Evolutionary conservation across 2,888 invertebrate genomes (phyloP).

Genomic region (Argynnis bischoffii): DNA sequence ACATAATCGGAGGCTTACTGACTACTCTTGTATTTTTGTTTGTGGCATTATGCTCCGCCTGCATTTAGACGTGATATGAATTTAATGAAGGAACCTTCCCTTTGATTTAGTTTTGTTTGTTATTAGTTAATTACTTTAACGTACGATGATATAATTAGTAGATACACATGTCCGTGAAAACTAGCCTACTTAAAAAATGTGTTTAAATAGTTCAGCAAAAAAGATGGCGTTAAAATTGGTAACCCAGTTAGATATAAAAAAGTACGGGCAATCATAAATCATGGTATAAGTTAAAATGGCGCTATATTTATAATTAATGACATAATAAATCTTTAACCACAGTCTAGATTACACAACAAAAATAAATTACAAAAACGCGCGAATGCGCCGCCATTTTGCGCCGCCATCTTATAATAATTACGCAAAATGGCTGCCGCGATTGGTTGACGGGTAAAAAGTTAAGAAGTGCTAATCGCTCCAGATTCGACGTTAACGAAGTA

Average conservation of each 20-base stretch:
- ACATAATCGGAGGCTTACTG: conserved; percentile 68
- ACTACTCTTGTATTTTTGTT: conserved; percentile 48
- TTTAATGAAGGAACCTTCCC: not conserved
- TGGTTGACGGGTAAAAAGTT: conserved; percentile 66
- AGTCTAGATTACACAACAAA: not conserved
- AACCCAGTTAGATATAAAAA: too few species aligned
- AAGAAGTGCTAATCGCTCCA: conserved; percentile 67
- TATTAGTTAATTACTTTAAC: too few species aligned
- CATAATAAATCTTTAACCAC: not conserved
- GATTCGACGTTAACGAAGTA: conserved; percentile 70
- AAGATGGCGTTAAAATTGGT: too few species aligned
- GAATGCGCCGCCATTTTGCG: conserved; percentile 49
- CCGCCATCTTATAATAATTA: conserved; percentile 65
- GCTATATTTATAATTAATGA: too few species aligned
- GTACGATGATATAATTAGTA: too few species aligned
- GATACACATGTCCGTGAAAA: too few species aligned
- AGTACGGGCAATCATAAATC: too few species aligned
- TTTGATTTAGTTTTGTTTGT: too few species aligned
- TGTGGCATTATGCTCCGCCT: conserved; percentile 21
- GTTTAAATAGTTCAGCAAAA: too few species aligned
- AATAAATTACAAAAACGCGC: conserved; percentile 52
- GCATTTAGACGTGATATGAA: conserved; percentile 27
- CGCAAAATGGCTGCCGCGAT: conserved; percentile 69
- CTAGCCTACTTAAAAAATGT: too few species aligned
- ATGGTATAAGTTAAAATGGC: too few species aligned